Conservation (phyloP, 2,113 vertebrate genomes). For the Tragelaphus buxtoni region DNA sequence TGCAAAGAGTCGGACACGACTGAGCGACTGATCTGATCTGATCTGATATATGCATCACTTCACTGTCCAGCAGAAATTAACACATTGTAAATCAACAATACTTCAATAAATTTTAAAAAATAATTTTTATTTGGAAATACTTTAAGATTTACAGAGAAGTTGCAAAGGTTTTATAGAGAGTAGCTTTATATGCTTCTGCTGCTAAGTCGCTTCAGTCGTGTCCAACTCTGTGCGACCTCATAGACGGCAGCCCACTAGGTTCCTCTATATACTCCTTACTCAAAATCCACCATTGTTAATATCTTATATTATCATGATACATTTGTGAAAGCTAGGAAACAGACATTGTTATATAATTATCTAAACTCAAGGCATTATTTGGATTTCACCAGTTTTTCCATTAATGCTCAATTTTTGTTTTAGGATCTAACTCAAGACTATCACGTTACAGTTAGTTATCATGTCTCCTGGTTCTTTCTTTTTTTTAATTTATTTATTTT, state of each 20-base stretch:
- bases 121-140: background rate
- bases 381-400: background rate
- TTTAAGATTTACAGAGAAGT: background rate
- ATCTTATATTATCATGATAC: background rate
- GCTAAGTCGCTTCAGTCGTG: too few relatives aligned
- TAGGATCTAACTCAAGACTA: background rate
- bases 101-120: background rate
- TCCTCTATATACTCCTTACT: background rate
- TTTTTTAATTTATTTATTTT: background rate
- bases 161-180: background rate
- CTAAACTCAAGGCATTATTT: background rate
- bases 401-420: background rate
- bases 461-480: background rate
- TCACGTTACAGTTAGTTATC: background rate
- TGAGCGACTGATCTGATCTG: too few relatives aligned
- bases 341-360: background rate
- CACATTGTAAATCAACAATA: background rate
- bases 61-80: background rate
- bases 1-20: too few relatives aligned
- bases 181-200: background rate
- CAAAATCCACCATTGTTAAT: background rate
- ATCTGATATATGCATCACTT: background rate
- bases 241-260: too few relatives aligned
- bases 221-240: too few relatives aligned
- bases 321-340: background rate